A percentile compares a stretch with the other conserved stretches of the same genome.
phyloP scores from a whole-genome alignment of 2,888 invertebrate species.

The Trichogramma evanescens region DNA sequence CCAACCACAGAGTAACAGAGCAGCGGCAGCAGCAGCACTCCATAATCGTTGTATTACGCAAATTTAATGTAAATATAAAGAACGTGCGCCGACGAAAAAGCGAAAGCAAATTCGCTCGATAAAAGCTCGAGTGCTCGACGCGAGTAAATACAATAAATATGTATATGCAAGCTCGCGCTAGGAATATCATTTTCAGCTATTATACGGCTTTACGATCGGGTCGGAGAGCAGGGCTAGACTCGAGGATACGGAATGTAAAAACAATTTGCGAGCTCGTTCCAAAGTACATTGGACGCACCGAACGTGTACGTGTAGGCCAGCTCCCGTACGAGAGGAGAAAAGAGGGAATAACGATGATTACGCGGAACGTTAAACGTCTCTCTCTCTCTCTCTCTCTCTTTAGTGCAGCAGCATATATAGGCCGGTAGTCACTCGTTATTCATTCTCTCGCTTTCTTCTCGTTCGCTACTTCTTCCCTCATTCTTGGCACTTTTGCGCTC shows the following conservation, averaged over 20 bases:
- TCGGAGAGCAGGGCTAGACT: neutral
- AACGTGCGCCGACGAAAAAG: too few relatives aligned
- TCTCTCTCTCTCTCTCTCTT: constrained; percentile 37
- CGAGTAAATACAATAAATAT: too few relatives aligned
- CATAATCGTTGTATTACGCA: too few relatives aligned
- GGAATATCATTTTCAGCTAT: too few relatives aligned
- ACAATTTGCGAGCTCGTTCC: neutral
- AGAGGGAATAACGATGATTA: constrained; percentile 16
- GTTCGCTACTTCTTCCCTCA: neutral
- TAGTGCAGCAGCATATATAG: constrained; percentile 1
- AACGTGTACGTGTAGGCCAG: too few relatives aligned
- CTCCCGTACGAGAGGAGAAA: neutral
- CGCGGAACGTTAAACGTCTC: constrained; percentile 27
- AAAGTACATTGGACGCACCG: too few relatives aligned
- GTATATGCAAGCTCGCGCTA: too few relatives aligned
- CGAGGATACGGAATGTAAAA: neutral
- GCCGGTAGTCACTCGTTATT: constrained; percentile 19
- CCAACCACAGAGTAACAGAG: too few relatives aligned
- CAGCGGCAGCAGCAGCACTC: too few relatives aligned
- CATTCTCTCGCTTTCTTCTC: constrained; percentile 10
- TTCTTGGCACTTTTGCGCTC: neutral
- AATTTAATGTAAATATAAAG: too few relatives aligned
- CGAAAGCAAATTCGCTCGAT: too few relatives aligned
- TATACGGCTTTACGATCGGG: too few relatives aligned
- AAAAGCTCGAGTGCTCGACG: neutral